Evolutionary conservation across 2,113 vertebrate genomes (phyloP).

Genomic region (Saiga tatarica): DNA sequence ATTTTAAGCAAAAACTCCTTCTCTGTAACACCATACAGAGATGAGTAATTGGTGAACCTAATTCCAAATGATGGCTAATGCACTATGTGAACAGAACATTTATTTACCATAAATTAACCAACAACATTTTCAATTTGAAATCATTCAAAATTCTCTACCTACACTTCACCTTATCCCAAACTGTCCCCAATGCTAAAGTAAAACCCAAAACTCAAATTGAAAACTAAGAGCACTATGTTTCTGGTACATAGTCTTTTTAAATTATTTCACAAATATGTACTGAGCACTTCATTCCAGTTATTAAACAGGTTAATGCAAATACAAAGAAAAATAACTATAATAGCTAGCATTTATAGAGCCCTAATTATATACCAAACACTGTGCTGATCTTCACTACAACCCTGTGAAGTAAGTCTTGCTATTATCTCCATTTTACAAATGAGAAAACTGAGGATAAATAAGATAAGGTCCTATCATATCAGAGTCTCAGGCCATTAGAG

Average conservation of each 20-base stretch:
- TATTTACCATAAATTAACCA: neutral
- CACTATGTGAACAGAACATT: neutral
- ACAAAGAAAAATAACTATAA: neutral
- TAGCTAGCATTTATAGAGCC: neutral
- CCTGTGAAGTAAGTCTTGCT: neutral
- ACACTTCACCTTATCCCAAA: neutral
- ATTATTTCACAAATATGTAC: neutral
- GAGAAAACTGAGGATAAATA: neutral
- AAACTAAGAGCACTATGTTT: neutral
- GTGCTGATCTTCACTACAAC: neutral
- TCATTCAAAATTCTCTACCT: neutral
- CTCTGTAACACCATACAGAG: neutral
- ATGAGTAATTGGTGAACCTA: neutral
- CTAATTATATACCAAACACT: neutral
- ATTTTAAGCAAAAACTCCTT: neutral
- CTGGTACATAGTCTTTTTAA: neutral
- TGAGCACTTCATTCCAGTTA: neutral
- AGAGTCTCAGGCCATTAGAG: neutral
- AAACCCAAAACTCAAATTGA: neutral
- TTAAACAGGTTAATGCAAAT: neutral
- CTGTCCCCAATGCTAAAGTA: neutral
- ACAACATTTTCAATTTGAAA: neutral
- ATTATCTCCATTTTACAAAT: neutral
- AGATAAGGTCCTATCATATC: neutral
- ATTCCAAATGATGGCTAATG: neutral